Evolutionary conservation across 2,113 vertebrate species (phyloP), one percentile per base, ranked within the genome.

Genomic region (Embiotoca jacksoni): DNA sequence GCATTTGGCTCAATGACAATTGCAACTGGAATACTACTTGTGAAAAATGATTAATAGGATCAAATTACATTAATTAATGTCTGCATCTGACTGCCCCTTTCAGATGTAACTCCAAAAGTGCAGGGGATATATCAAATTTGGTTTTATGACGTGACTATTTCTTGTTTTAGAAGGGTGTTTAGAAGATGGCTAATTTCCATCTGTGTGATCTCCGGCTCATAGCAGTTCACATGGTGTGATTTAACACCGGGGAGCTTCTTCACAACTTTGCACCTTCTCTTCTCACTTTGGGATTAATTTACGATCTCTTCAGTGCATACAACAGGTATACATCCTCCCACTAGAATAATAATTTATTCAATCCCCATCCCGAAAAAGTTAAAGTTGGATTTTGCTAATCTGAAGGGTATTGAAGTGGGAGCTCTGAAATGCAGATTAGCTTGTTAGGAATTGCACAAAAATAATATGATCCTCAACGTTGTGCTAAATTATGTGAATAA

Each of bases 371-470:
- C 2, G 16, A 37, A n/a, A 60, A 75, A 53, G 31, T 49, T 30
- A 2, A 67, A 63, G 44, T 30, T 63, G 3, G 39, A 44, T 11
- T 44, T 44, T 44, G 23, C 49, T 57, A 30, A 44, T 68, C 55
- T n/a, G 54, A 74, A 57, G 46, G 41, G 35, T 23, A 63, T 37
- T 31, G 31, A 58, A 15, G 37, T 32, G 37, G 54, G 57, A 68
- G 15, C 52, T 58, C 31, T 9, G 52, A 61, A 50, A 62, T 36
- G 16, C 46, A 59, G 52, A 83, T 58, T 47, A 61, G 68, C 44
- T 76, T 66, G 41, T 46, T 9, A 11, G 52, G n/a, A 75, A 32
- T 75, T 63, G 37, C 49, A 53, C 49, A 52, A 73, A 54, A 73
- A 62, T 37, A 49, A 30, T 13, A 36, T 49, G 35, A 46, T 49